Base-by-base conservation (phyloP, 2,113 vertebrate species). In the Heterotis niloticus region DNA sequence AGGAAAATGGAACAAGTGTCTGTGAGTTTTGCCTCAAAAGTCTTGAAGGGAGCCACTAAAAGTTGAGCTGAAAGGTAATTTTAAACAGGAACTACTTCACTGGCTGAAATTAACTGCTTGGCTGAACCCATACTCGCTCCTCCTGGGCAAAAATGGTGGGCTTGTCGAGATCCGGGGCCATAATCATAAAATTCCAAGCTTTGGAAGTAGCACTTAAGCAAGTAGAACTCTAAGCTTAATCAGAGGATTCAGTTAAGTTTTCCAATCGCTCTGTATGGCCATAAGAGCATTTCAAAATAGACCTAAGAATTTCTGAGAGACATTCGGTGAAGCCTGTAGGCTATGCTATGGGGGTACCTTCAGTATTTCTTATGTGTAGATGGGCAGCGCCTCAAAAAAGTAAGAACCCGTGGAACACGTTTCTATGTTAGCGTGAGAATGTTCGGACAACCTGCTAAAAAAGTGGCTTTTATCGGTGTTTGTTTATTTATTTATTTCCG, bases 21-120 rank as follows among this genome's bases (percentile, higher is more conserved):
- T 0, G 28, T 70, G 24, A 17, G 52, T 18, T 26, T 75, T 64
- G 79, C 72, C 17, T 74, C 18, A 64, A 52, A 13, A 13, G 18
- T 78, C 44, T 56, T 16, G 57, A 5, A 26, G 52, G 78, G 82
- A 80, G 79, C 81, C 0, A 26, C 59, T 18, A n/a, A 44, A 44
- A 29, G 28, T 20, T 44, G 28, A 29, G 74, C 20, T n/a, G 23
- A 83, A 80, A 82, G 44, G 71, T 74, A 57, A 59, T 52, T 66
- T 66, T 66, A 23, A n/a, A 20, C 11, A 11, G 24, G 28, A 29
- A 26, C 59, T 71, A 51, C 76, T 67, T 72, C 26, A 78, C 80
- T 78, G 67, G 69, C 73, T 59, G 74, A 80, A 52, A 82, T 78
- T 66, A 78, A 80, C 10, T 13, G 52, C 72, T 44, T 70, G 54